Base-by-base conservation (phyloP, 92 coral and sea anemone species). In the Anthopleura xanthogrammica region DNA sequence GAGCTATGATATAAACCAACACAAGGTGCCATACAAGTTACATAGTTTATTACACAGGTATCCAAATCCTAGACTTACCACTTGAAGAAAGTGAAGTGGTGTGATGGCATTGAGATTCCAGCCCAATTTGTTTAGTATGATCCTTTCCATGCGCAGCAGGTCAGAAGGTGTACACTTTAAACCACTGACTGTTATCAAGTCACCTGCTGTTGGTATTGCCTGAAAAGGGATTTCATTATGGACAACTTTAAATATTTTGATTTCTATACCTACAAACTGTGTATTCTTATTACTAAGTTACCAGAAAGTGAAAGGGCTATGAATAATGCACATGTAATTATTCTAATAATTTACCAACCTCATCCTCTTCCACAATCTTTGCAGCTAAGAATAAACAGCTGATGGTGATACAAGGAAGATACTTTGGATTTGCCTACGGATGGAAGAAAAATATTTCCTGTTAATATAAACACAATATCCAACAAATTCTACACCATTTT, bases 361-460 rank as follows among this genome's bases (percentile, higher is more conserved):
- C 99, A 88, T 97, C 99, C 82, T 97, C 99, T 86, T 97, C 99
- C 85, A 91, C 90, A 85, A 97, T 90, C 88, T 97, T 97, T 39
- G 93, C 98, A 74, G 99, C 99, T 77, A 97, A 86, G 80, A 97
- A 97, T 48, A 94, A 90, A 82, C 99, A 96, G 86, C 95, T 86
- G 77, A 97, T 89, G 39, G 94, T 86, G 80, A 97, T 97, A 79
- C 99, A 97, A 12, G 99, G 94, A 75, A 97, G 93, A 79, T 97
- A 97, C 87, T 92, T 97, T 60, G 94, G 95, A 41, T 89, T 90
- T 50, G 98, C 99, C 99, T 97, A 83, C 23, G 89, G 80, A 22
- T 58, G 6, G 40, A 29, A 48, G 9, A 72, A 83, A 40, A 50
- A 79, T 8, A 23, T 24, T 19, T 41, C 41, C 11, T 64, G 20